Evolutionary conservation across 2,797 vertebrate genomes (phyloP).

Genomic region (Octomys mimax): DNA sequence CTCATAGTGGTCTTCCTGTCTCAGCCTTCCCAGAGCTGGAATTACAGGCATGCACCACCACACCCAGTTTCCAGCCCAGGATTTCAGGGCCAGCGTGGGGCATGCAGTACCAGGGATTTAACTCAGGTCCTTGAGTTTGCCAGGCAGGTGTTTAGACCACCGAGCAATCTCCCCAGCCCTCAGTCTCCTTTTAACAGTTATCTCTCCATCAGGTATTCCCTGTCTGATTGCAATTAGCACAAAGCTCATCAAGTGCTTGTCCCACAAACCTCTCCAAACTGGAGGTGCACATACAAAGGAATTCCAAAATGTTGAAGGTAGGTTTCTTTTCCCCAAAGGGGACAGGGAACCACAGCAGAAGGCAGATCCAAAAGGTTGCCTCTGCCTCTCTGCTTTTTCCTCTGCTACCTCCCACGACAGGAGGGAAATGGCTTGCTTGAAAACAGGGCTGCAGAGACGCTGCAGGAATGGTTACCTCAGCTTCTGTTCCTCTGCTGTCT

Average conservation of each 20-base stretch:
- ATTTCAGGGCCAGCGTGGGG: no score
- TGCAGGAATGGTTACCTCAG: accelerated
- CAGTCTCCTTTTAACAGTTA: neutral
- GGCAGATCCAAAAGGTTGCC: neutral
- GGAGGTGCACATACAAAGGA: neutral
- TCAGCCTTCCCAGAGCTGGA: no score
- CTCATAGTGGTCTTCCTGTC: no score
- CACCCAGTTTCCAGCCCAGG: no score
- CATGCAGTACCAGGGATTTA: no score
- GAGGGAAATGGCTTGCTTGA: neutral
- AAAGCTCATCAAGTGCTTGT: neutral
- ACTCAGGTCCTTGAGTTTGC: no score
- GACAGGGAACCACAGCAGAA: neutral
- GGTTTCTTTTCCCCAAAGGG: neutral
- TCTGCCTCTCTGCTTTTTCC: accelerated
- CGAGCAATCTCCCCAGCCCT: no score
- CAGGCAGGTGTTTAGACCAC: no score
- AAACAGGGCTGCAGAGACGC: neutral
- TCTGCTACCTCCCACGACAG: neutral
- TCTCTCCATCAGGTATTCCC: neutral
- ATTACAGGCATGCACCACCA: no score
- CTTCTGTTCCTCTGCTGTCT: accelerated
- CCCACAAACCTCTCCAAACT: neutral
- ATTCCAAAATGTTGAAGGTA: neutral
- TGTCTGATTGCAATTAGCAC: neutral